These are phyloP conservation scores for Mormoops blainvillei DNA, from an alignment of 2,113 vertebrate species.

Conservation along the genomic window DNA sequence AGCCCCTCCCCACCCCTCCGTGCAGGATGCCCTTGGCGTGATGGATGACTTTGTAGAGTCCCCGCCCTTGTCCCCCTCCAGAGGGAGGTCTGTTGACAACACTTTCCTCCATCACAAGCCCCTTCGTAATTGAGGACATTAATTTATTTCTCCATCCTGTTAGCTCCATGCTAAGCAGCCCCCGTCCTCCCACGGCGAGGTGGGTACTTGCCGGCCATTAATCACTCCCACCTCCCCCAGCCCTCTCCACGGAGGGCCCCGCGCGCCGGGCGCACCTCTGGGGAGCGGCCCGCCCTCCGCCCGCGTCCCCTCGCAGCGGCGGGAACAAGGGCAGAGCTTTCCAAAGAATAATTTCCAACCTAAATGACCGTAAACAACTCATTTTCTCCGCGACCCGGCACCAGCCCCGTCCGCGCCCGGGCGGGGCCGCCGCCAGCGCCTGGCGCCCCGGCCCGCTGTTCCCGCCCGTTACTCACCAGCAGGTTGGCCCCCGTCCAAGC, in stretches of 20 bases:
- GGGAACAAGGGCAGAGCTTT: background rate
- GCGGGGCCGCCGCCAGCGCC: fast-evolving
- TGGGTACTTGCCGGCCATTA: background rate
- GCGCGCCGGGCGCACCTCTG: fast-evolving
- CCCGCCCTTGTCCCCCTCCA: background rate
- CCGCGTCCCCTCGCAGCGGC: background rate
- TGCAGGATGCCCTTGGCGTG: background rate
- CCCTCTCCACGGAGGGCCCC: background rate
- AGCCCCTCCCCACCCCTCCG: fast-evolving
- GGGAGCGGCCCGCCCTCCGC: background rate
- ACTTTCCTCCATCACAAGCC: background rate
- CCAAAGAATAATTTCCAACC: background rate
- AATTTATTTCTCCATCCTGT: background rate
- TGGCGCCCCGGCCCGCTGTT: fast-evolving
- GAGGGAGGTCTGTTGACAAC: background rate
- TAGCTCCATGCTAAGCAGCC: background rate
- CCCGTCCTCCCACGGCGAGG: background rate
- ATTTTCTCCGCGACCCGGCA: background rate
- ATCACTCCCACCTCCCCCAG: background rate
- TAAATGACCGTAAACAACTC: background rate
- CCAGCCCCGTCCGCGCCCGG: fast-evolving
- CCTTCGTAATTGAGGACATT: background rate
- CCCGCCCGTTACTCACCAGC: background rate
- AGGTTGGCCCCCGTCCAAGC: background rate
- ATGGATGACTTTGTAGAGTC: background rate